These are phyloP conservation scores for Chiroxiphia lanceolata DNA, from an alignment of 2,797 vertebrate species.

Conservation along the genomic window DNA sequence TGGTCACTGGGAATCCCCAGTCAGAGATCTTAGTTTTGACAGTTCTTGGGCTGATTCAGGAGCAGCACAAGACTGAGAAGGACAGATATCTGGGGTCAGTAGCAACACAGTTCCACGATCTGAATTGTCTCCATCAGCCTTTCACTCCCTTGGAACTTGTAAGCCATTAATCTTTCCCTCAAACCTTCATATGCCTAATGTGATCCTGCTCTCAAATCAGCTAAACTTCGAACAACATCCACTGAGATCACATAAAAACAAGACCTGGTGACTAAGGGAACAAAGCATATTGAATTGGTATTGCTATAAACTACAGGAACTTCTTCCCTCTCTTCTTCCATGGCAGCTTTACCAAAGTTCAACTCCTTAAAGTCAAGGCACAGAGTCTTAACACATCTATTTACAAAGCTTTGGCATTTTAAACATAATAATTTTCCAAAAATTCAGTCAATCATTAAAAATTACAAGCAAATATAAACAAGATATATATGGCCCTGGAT, in stretches of 20 bases:
- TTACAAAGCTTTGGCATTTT: slow-evolving; percentile 36
- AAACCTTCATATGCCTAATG: neutral
- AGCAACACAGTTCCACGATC: neutral
- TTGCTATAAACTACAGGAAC: neutral
- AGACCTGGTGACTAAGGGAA: neutral
- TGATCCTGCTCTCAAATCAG: neutral
- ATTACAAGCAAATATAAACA: slow-evolving; percentile 60
- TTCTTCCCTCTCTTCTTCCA: neutral
- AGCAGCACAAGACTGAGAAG: neutral
- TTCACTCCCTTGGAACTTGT: neutral
- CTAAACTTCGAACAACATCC: neutral
- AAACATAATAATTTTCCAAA: slow-evolving; percentile 37
- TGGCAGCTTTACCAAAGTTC: neutral
- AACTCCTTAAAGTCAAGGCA: neutral
- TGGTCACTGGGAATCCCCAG: neutral
- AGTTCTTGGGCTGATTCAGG: neutral
- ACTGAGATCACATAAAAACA: neutral
- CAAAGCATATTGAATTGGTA: neutral
- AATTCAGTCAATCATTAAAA: slow-evolving; percentile 36
- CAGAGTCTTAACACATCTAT: neutral
- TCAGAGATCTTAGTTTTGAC: neutral
- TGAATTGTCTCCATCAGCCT: neutral
- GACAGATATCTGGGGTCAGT: neutral
- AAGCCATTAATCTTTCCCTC: neutral
- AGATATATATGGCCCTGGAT: slow-evolving; percentile 47